A percentile compares a stretch with the other conserved stretches of the same genome.
Conservation (phyloP, 2,113 vertebrate genomes). For the Burhinus oedicnemus region DNA sequence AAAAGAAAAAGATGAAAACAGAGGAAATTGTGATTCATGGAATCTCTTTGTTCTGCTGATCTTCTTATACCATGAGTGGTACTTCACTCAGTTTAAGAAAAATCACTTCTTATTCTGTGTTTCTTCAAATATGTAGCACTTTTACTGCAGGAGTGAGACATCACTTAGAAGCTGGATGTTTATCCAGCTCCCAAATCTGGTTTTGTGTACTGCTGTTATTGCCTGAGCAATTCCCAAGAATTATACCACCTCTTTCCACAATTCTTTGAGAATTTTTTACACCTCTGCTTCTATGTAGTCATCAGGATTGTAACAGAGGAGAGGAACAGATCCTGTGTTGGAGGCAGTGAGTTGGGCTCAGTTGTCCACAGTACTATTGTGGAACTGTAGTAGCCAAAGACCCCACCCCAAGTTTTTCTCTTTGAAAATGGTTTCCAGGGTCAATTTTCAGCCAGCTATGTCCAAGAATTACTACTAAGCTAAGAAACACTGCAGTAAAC, state of each 20-base stretch:
- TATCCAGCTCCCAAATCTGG: neutral
- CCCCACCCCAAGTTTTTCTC: neutral
- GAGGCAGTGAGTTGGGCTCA: neutral
- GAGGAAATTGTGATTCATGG: conserved; percentile 38
- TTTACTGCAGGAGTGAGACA: conserved; percentile 15
- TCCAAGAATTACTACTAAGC: neutral
- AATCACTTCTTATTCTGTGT: conserved; percentile 13
- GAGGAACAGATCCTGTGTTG: neutral
- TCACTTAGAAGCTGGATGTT: neutral
- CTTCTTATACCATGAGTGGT: conserved; percentile 34
- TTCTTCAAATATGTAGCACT: conserved; percentile 9
- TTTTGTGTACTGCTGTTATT: neutral
- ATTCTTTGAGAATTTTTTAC: neutral
- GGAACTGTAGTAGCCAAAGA: neutral
- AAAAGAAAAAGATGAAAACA: conserved; percentile 28
- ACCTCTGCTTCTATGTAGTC: neutral
- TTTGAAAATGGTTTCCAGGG: neutral
- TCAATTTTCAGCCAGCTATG: neutral
- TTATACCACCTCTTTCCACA: neutral
- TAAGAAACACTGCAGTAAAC: neutral
- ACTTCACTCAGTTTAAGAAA: conserved; percentile 34
- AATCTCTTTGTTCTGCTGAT: conserved; percentile 46
- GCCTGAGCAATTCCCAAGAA: neutral
- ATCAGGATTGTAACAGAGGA: neutral
- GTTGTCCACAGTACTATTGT: neutral